A percentile compares a stretch with the other conserved stretches of the same genome.
Evolutionary conservation across 2,888 invertebrate genomes (phyloP).

Genomic region (Kryphioiulus occultus): DNA sequence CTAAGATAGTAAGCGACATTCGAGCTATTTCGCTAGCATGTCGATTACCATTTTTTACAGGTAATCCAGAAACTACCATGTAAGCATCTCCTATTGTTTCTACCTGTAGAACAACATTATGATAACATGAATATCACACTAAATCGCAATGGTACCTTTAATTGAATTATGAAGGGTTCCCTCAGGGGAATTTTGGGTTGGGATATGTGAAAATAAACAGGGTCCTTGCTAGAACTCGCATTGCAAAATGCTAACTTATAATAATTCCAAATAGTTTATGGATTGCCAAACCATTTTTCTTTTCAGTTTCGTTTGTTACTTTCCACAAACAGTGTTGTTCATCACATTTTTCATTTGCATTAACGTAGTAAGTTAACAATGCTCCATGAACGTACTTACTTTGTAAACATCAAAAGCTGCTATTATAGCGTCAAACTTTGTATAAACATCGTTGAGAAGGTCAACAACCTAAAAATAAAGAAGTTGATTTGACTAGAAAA

Average conservation of each 20-base stretch:
- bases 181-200: no score
- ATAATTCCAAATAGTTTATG: no score
- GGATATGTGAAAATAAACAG: no score
- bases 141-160: no score
- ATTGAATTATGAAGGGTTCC: no score
- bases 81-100: conserved; percentile 60
- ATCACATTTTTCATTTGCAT: background rate
- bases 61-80: conserved; percentile 65
- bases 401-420: conserved; percentile 57
- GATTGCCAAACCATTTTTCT: no score
- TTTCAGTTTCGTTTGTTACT: no score
- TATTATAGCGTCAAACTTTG: conserved; percentile 57
- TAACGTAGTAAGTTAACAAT: background rate
- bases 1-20: conserved; percentile 62
- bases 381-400: conserved; percentile 52
- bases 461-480: conserved; percentile 55
- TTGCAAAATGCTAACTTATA: no score
- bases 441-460: conserved; percentile 57
- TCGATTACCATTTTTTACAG: conserved; percentile 62
- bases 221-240: no score
- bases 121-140: background rate
- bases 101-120: conserved; percentile 54
- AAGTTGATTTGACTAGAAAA: background rate
- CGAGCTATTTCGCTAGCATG: conserved; percentile 64
- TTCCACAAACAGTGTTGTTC: background rate